phyloP scores from a whole-genome alignment of 2,888 invertebrate species.

The Dusona sp. region DNA sequence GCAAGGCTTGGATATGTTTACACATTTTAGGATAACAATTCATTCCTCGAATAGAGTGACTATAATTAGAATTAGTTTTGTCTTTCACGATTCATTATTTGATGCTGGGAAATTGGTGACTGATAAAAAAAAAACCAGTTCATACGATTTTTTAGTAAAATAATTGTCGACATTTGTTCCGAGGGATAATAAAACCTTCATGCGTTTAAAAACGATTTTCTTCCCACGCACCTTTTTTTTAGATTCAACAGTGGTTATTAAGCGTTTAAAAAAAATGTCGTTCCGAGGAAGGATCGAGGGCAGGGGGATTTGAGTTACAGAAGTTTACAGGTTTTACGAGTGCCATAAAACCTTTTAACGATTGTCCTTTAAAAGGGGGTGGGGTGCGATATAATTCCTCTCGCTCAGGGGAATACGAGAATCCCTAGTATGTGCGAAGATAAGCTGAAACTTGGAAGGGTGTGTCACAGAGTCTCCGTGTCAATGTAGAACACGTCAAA shows the following conservation, averaged over 20 bases:
- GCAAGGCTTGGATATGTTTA: too few species aligned
- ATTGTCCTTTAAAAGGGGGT: constrained; percentile 40
- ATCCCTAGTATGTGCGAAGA: neutral
- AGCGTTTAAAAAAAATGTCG: neutral
- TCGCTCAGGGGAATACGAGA: constrained; percentile 1
- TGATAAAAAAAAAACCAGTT: neutral
- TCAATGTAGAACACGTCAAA: constrained; percentile 15
- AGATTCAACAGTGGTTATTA: neutral
- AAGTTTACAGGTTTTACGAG: constrained; percentile 57
- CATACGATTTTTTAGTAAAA: neutral
- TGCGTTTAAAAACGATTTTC: neutral
- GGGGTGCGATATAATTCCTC: constrained; percentile 23
- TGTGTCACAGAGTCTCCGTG: neutral
- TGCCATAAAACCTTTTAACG: constrained; percentile 51
- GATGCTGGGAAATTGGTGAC: neutral
- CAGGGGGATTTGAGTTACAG: constrained; percentile 17
- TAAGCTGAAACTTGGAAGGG: constrained; percentile 49
- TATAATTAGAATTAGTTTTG: too few species aligned
- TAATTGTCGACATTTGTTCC: neutral
- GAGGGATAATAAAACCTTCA: neutral
- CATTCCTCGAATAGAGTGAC: neutral
- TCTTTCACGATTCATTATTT: neutral
- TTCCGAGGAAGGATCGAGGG: neutral
- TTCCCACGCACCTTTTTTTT: neutral
- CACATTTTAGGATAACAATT: too few species aligned